Evolutionary conservation across 1,140 invertebrate genomes (phyloP).

Genomic region (Cephus cinctus): DNA sequence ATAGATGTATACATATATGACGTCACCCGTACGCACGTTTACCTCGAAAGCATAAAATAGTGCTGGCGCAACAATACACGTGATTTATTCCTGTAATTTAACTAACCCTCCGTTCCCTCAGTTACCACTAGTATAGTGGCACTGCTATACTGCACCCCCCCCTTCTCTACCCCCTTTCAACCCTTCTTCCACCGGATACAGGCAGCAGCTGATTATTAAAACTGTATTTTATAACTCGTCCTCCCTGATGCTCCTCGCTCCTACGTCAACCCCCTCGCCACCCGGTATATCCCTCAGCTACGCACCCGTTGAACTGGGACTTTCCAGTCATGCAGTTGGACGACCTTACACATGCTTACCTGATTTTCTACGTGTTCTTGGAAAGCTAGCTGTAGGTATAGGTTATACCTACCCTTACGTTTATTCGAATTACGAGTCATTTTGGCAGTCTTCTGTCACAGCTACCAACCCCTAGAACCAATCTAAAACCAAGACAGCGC

Average conservation of each 20-base stretch:
- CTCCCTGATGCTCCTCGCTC: constrained; percentile 3
- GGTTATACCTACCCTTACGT: too few species aligned
- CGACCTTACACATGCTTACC: too few species aligned
- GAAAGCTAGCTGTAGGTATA: too few species aligned
- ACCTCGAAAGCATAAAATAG: constrained; percentile 33
- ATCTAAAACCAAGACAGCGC: too few species aligned
- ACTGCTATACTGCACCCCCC: too few species aligned
- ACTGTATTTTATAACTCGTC: constrained; percentile 41
- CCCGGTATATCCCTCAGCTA: too few species aligned
- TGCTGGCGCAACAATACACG: constrained; percentile 34
- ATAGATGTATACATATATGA: not conserved
- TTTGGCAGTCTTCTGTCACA: too few species aligned
- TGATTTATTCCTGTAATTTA: constrained; percentile 52
- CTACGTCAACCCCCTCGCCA: not conserved
- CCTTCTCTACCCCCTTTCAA: not conserved
- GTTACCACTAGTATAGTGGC: too few species aligned
- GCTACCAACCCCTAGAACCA: too few species aligned
- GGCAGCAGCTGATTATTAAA: constrained; percentile 31
- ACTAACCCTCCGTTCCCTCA: constrained; percentile 27
- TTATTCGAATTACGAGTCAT: too few species aligned
- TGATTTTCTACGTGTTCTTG: too few species aligned
- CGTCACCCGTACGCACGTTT: constrained; percentile 3
- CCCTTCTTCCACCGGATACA: constrained; percentile 12
- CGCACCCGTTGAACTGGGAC: too few species aligned
- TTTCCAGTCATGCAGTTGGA: constrained; percentile 9